Evolutionary conservation across 2,113 vertebrate genomes (phyloP), one percentile per base, ranked within the genome.

Genomic region (Rhadina sibilatrix): DNA sequence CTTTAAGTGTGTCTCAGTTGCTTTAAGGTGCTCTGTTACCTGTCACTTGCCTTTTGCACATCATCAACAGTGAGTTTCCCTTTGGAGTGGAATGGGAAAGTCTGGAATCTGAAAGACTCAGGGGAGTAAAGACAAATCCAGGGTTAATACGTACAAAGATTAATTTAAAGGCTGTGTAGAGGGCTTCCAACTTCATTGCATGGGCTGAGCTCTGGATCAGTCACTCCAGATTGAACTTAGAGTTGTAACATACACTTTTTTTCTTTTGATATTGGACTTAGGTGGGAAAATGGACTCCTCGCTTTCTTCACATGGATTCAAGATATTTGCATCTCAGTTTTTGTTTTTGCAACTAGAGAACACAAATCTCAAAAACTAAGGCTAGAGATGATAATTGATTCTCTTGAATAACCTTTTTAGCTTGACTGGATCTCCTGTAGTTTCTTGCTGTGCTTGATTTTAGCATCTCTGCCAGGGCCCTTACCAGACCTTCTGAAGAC

Each of bases 21-120:
- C 53, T 84, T n/a, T n/a, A n/a, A n/a, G n/a, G n/a, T n/a, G 12
- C 5, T 49, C 17, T 71, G 28, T 27, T n/a, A 33, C 38, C 35
- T 69, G 80, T 38, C 30, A 50, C 11, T 68, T 2, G 15, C 40
- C 19, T 50, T 49, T 38, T 2, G 7, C 30, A 23, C 28, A 19
- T 15, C 14, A 23, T 8, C 28, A 53, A 0, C 37, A 8, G 8
- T 20, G 52, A 56, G 3, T 52, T 83, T 50, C 38, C 31, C 20
- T 72, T 3, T 28, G 4, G 5, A 24, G 40, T 0, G 3, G 6
- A 28, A 9, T n/a, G 38, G 50, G n/a, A 16, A 47, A 11, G 15
- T 10, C 27, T 54, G 54, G 23, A 75, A 35, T 31, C 42, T 46
- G 22, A 49, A 28, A 49, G 30, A 12, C 31, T 47, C 35, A 9